phyloP scores from a whole-genome alignment of 2,888 invertebrate species.

The Pseudanteris insignis region DNA sequence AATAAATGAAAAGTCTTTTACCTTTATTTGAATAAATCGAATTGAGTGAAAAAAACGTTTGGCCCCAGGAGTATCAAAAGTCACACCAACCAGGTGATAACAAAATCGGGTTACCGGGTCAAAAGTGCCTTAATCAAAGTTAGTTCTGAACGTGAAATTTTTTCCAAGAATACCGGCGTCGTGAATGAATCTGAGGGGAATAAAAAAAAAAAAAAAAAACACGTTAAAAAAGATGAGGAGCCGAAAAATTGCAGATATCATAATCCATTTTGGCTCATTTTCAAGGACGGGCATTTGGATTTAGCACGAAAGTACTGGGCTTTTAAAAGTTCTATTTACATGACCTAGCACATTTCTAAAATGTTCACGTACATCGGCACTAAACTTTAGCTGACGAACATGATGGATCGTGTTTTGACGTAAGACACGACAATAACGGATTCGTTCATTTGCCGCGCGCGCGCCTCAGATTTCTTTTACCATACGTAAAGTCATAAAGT shows the following conservation, averaged over 20 bases:
- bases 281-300: constrained; percentile 26
- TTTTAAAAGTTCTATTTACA: constrained; percentile 36
- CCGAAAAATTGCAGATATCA: constrained; percentile 27
- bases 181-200: constrained; percentile 11
- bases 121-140: constrained; percentile 1
- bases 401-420: constrained; percentile 33
- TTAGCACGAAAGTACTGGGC: constrained; percentile 14
- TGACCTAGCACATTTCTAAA: constrained; percentile 30
- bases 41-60: too few relatives aligned
- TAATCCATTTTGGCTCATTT: constrained; percentile 31
- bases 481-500: constrained; percentile 17
- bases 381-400: constrained; percentile 14
- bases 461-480: constrained; percentile 4
- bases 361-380: constrained; percentile 1
- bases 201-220: too few relatives aligned
- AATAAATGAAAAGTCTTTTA: too few relatives aligned
- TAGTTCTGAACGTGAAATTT: constrained; percentile 4
- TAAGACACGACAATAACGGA: constrained; percentile 17
- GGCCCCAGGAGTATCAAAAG: too few relatives aligned
- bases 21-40: too few relatives aligned
- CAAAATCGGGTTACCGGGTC: too few relatives aligned
- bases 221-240: not conserved
- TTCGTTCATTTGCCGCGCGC: constrained; percentile 15
- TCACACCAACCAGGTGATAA: too few relatives aligned
- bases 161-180: too few relatives aligned